These are phyloP conservation scores for Caenorhabditis doughertyi DNA, from an alignment of 2,888 invertebrate species.

Conservation along the genomic window DNA sequence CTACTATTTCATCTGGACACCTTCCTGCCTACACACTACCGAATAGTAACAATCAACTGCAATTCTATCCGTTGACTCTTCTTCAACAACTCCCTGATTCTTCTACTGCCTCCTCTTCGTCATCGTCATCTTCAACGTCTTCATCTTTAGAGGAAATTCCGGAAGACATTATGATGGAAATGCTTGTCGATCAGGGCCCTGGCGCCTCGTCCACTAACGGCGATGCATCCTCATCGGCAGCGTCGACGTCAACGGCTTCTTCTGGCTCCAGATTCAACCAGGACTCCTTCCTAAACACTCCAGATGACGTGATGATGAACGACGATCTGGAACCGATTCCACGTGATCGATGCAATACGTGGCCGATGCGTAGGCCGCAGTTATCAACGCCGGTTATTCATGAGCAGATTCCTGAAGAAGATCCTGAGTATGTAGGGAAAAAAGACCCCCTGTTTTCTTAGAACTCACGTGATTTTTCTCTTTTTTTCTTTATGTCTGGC, in stretches of 20 bases:
- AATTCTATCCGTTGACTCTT: conserved; percentile 17
- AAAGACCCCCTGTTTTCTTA: not conserved
- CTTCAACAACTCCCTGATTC: conserved; percentile 10
- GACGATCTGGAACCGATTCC: conserved; percentile 76
- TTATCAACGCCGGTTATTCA: conserved; percentile 76
- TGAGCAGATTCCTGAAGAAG: conserved; percentile 81
- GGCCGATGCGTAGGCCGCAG: conserved; percentile 89
- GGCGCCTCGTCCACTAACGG: no score
- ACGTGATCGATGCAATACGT: conserved; percentile 92
- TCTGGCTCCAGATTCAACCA: conserved; percentile 47
- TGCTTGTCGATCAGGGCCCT: conserved; percentile 28
- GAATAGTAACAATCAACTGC: conserved; percentile 16
- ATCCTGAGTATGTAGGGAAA: conserved; percentile 58
- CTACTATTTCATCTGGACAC: conserved; percentile 6
- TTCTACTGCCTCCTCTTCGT: conserved; percentile 14
- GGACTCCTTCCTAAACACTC: conserved; percentile 49
- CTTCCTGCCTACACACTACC: conserved; percentile 9
- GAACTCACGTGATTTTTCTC: conserved; percentile 34
- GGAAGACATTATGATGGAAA: conserved; percentile 49
- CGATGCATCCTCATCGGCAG: conserved; percentile 43
- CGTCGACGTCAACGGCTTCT: conserved; percentile 53
- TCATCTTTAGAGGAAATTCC: conserved; percentile 32
- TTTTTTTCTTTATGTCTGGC: not conserved
- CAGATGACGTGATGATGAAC: conserved; percentile 42
- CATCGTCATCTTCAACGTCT: conserved; percentile 28